Conservation (phyloP, 2,113 vertebrate genomes). For the Strix aluco region DNA sequence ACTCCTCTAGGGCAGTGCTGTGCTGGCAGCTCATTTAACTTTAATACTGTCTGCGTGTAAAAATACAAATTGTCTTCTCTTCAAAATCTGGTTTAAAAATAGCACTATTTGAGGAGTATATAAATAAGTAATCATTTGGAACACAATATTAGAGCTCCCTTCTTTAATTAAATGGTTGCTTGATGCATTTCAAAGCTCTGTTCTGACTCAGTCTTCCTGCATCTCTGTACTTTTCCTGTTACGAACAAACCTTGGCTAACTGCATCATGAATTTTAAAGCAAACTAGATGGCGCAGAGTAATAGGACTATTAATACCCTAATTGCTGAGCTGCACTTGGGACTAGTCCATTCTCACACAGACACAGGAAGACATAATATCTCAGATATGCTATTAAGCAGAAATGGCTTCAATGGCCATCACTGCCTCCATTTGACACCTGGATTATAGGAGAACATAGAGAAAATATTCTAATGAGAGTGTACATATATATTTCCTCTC, state of each 20-base stretch:
- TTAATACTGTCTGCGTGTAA: neutral
- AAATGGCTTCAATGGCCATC: neutral
- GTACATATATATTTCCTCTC: neutral
- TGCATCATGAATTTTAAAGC: constrained; percentile 49
- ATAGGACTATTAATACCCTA: constrained; percentile 46
- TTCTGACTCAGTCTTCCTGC: constrained; percentile 38
- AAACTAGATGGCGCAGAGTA: neutral
- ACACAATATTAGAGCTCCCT: constrained; percentile 34
- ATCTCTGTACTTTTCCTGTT: constrained; percentile 26
- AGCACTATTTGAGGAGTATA: constrained; percentile 23
- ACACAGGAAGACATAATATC: neutral
- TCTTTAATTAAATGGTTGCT: constrained; percentile 55
- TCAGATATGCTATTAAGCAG: neutral
- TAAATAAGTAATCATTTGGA: constrained; percentile 61
- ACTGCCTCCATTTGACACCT: neutral
- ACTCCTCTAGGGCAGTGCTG: neutral
- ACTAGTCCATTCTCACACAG: neutral
- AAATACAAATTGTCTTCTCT: constrained; percentile 29
- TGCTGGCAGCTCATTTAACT: constrained; percentile 23
- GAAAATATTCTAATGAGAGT: neutral
- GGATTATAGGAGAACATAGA: neutral
- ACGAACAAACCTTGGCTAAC: constrained; percentile 15
- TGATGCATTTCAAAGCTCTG: constrained; percentile 55
- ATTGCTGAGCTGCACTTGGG: neutral
- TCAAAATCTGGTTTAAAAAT: constrained; percentile 45